Percentiles rank a stretch among this genome's conserved stretches.
phyloP scores from a whole-genome alignment of 2,888 invertebrate species.

The Callimorpha dominula region DNA sequence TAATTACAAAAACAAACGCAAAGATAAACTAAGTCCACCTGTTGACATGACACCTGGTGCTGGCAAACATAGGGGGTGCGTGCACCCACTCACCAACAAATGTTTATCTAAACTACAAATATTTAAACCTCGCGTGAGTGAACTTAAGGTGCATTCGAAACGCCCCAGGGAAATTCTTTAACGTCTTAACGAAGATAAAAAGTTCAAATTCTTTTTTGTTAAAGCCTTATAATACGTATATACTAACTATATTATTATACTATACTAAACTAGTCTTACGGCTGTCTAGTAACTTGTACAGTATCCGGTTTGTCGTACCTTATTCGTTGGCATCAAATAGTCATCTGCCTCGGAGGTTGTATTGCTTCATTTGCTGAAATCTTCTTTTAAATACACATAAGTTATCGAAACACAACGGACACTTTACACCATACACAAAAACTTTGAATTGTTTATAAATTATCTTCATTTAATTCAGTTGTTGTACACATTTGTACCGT shows the following conservation, averaged over 20 bases:
- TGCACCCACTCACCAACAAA: slow-evolving; percentile 58
- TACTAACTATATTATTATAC: slow-evolving; percentile 57
- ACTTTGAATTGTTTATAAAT: slow-evolving; percentile 59
- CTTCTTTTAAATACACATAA: slow-evolving; percentile 62
- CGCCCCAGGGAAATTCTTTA: slow-evolving; percentile 52
- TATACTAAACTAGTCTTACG: slow-evolving; percentile 74
- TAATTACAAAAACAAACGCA: slow-evolving; percentile 50
- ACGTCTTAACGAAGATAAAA: slow-evolving; percentile 49
- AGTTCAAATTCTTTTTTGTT: slow-evolving; percentile 59
- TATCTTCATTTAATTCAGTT: slow-evolving; percentile 36
- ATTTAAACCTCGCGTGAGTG: slow-evolving; percentile 74
- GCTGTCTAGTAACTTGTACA: slow-evolving; percentile 72
- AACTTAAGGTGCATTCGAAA: slow-evolving; percentile 51
- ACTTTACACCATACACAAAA: slow-evolving; percentile 79
- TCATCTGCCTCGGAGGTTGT: slow-evolving; percentile 63
- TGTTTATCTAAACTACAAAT: slow-evolving; percentile 75
- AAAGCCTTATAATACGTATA: slow-evolving; percentile 48
- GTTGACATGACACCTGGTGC: slow-evolving; percentile 78
- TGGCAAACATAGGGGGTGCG: slow-evolving; percentile 56
- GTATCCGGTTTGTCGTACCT: slow-evolving; percentile 84
- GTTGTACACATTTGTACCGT: slow-evolving; percentile 22
- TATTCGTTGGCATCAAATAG: slow-evolving; percentile 79
- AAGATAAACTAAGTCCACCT: slow-evolving; percentile 67
- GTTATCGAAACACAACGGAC: slow-evolving; percentile 70
- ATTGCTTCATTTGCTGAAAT: slow-evolving; percentile 68